Percentiles rank a stretch among this genome's conserved stretches.
phyloP scores from a whole-genome alignment of 2,797 vertebrate species.

The Enteromius argenteus region DNA sequence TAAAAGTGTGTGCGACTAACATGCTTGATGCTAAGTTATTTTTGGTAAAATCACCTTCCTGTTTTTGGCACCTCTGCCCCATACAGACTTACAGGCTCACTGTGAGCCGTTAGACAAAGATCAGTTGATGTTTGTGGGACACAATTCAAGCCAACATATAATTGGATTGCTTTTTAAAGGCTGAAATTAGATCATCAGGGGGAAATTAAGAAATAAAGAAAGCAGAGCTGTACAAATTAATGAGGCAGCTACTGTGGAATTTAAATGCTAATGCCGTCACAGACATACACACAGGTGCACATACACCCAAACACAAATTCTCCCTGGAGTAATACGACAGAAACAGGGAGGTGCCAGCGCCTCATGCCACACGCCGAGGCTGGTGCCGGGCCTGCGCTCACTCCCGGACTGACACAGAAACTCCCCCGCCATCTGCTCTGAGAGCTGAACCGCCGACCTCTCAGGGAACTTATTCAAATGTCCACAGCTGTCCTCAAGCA shows the following conservation, averaged over 20 bases:
- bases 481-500: constrained; percentile 62
- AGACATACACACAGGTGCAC: constrained; percentile 34
- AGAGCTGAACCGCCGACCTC: constrained; percentile 58
- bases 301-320: constrained; percentile 31
- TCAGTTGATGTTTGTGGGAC: constrained; percentile 14
- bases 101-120: constrained; percentile 23
- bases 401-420: constrained; percentile 63
- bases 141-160: constrained; percentile 23
- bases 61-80: constrained; percentile 11
- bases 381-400: constrained; percentile 59
- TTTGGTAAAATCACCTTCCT: background rate
- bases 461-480: constrained; percentile 65
- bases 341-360: constrained; percentile 37
- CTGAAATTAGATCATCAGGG: constrained; percentile 41
- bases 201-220: constrained; percentile 42
- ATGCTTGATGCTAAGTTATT: background rate
- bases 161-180: constrained; percentile 43
- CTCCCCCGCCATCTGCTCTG: constrained; percentile 71
- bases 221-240: constrained; percentile 25
- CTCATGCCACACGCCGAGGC: constrained; percentile 41
- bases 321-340: constrained; percentile 45
- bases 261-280: constrained; percentile 35
- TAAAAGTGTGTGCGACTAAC: background rate
- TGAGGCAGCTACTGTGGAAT: constrained; percentile 30
- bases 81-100: background rate